phyloP scores from a whole-genome alignment of 2,888 invertebrate species.

The Drosophila pseudotakahashii region DNA sequence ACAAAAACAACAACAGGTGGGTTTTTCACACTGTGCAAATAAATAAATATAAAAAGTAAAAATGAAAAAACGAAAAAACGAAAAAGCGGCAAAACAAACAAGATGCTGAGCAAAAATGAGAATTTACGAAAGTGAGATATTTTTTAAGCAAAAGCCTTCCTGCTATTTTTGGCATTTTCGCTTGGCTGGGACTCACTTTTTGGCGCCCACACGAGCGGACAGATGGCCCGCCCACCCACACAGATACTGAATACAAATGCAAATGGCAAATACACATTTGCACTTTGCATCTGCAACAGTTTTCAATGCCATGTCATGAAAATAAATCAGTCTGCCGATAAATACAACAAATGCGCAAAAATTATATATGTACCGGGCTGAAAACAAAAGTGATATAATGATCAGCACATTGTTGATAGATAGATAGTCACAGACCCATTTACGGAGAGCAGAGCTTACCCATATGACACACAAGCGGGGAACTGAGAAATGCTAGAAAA shows the following conservation, averaged over 20 bases:
- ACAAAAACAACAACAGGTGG: conserved; percentile 72
- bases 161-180: conserved; percentile 39
- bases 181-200: conserved; percentile 31
- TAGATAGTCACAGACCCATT: background rate
- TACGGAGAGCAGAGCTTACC: conserved; percentile 1
- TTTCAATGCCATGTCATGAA: conserved; percentile 29
- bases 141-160: conserved; percentile 38
- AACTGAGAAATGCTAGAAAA: no score
- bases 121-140: conserved; percentile 19
- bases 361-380: background rate
- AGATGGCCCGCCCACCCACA: conserved; percentile 15
- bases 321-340: conserved; percentile 20
- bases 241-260: conserved; percentile 10
- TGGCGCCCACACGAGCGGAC: conserved; percentile 38
- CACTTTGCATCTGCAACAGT: conserved; percentile 36
- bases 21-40: conserved; percentile 27
- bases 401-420: conserved; percentile 4
- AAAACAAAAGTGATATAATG: conserved; percentile 44
- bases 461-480: background rate
- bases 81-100: conserved; percentile 10
- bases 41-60: background rate
- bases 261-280: conserved; percentile 17
- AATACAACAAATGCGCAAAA: conserved; percentile 3
- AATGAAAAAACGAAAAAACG: conserved; percentile 1
- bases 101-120: conserved; percentile 30